Base-by-base conservation (phyloP, 2,888 invertebrate species). In the Drosophila fungiperda region DNA sequence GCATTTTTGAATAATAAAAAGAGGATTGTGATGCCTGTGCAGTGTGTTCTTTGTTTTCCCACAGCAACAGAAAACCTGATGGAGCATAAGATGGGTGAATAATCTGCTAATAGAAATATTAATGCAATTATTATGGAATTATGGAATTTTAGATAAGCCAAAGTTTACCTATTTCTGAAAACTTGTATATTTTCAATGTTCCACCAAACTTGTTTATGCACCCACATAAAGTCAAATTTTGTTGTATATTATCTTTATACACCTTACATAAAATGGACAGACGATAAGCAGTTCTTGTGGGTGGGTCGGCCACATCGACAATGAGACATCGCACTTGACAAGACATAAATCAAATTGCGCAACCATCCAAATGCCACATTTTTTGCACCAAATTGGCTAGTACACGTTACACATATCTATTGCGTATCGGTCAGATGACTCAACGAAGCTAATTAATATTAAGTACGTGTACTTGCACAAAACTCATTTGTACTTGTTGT, bases 391-490 rank as follows among this genome's bases (percentile, higher is more conserved):
- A 50, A 60, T 63, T 48, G 9, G 17, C 26, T 11, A 32, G n/a
- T 62, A 45, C 26, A 23, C 7, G 20, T n/a, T 15, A 17, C 8
- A 58, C 23, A 38, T 48, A n/a, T 52, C n/a, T 49, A 50, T 49
- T 29, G 8, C 4, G 15, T 62, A 65, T 62, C 54, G 49, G 57
- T 40, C 52, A 63, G 45, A 65, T 79, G 79, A 79, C 33, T 79
- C 79, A 79, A 32, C 17, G 33, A 12, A 52, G 54, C 53, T 70
- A 68, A 63, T 58, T 63, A 69, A 52, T 76, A 73, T 61, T 69
- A 64, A 57, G 35, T 68, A 36, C 29, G 40, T 45, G 40, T 68
- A 68, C 68, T 64, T 76, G 61, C 57, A 60, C 36, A 49, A 73
- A 76, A 62, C 53, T 62, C 48, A 48, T 52, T 63, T 57, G 65